phyloP scores from a whole-genome alignment of 2,888 invertebrate genomes.

The Conus canariensis region DNA sequence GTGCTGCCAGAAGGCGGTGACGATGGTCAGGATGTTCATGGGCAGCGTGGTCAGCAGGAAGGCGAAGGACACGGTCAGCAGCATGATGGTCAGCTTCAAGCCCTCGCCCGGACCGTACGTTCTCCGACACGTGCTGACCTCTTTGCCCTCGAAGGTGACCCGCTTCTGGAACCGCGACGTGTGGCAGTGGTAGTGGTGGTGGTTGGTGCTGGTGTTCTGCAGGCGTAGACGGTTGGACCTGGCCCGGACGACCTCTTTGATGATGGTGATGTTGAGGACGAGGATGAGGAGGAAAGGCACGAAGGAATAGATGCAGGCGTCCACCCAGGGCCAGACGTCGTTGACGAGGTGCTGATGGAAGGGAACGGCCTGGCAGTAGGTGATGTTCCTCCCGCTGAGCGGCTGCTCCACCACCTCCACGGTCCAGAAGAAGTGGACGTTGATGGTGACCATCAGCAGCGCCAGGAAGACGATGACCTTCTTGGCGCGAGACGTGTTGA shows the following conservation, averaged over 20 bases:
- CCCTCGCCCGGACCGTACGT: slow-evolving; percentile 54
- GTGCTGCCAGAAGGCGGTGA: slow-evolving; percentile 55
- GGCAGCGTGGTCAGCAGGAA: slow-evolving; percentile 75
- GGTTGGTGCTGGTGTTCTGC: slow-evolving; percentile 34
- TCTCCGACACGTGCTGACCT: slow-evolving; percentile 17
- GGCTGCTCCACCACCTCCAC: slow-evolving; percentile 55
- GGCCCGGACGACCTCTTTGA: slow-evolving; percentile 67
- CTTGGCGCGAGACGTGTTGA: slow-evolving; percentile 67
- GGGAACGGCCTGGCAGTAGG: slow-evolving; percentile 55
- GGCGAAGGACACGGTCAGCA: slow-evolving; percentile 74
- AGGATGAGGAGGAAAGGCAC: slow-evolving; percentile 71
- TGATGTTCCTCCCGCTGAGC: slow-evolving; percentile 48
- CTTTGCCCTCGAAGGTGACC: not conserved
- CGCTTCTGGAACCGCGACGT: slow-evolving; percentile 4
- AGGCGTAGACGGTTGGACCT: slow-evolving; percentile 38
- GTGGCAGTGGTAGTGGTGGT: slow-evolving; percentile 32
- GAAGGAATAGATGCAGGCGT: slow-evolving; percentile 73
- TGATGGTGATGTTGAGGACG: slow-evolving; percentile 71
- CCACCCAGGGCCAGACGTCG: slow-evolving; percentile 74
- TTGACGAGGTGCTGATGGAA: slow-evolving; percentile 56
- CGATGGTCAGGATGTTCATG: slow-evolving; percentile 65
- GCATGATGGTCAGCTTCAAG: slow-evolving; percentile 73
- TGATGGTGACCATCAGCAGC: slow-evolving; percentile 64
- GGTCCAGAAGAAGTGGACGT: slow-evolving; percentile 74
- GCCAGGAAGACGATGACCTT: slow-evolving; percentile 65